Base-by-base conservation (phyloP, 2,888 invertebrate species). In the Tetropium fuscum region DNA sequence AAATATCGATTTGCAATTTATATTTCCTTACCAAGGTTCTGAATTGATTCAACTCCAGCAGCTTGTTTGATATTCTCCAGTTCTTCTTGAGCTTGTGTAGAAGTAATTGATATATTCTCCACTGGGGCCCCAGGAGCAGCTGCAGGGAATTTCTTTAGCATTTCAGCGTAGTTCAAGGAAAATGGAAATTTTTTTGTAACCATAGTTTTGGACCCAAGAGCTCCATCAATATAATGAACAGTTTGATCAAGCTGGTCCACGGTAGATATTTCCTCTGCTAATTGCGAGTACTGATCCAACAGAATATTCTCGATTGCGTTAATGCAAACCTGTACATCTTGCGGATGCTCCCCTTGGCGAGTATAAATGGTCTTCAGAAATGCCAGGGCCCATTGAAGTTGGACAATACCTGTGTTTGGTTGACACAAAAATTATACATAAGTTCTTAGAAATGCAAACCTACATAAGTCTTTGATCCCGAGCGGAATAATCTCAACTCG, bases 381-480 rank as follows among this genome's bases (percentile, higher is more conserved):
- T 22, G 73, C 74, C 16, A 81, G 66, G 0, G 82, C 82, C 83
- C 83, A 83, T 47, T 82, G 81, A 15, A 83, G 65, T 58, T 83
- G 82, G n/a, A 73, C 76, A 40, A 82, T 81, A 22, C 82, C 82
- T 77, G 60, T n/a, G 18, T 2, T 5, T 38, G 15, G 10, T 34
- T 13, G 1, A 1, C 11, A 34, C 6, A 27, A 27, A 8, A n/a
- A 27, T n/a, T n/a, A 27, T 10, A n/a, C 2, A 4, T n/a, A 1
- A 27, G 8, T 27, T 6, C 10, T 8, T 8, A 6, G 8, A 11
- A 13, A 34, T 34, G 11, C 10, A 10, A n/a, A n/a, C n/a, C n/a
- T n/a, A n/a, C n/a, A n/a, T n/a, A n/a, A n/a, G n/a, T n/a, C n/a
- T n/a, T n/a, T n/a, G n/a, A n/a, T n/a, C n/a, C n/a, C n/a, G n/a